A percentile compares a stretch with the other conserved stretches of the same genome.
Conservation (phyloP, 2,888 invertebrate genomes). For the Platerodrilus igneus region DNA sequence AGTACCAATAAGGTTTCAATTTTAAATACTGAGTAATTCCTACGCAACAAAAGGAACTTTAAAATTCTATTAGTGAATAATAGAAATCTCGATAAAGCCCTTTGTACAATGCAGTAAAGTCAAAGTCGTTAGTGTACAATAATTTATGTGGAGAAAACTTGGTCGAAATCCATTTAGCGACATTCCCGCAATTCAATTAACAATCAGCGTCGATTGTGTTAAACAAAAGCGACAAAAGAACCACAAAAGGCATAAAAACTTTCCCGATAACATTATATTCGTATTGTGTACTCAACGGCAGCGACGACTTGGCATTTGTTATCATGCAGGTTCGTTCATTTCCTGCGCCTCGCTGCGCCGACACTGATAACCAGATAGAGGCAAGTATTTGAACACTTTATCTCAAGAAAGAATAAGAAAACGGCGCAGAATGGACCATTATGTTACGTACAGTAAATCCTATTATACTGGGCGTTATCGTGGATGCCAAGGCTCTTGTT, state of each 20-base stretch:
- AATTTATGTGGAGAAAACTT: constrained; percentile 34
- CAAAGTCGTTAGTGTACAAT: constrained; percentile 23
- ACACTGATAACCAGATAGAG: constrained; percentile 51
- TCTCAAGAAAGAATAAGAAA: constrained; percentile 51
- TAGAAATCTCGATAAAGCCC: too few species aligned
- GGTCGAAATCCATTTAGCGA: constrained; percentile 40
- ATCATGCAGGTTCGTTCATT: constrained; percentile 50
- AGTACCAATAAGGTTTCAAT: too few species aligned
- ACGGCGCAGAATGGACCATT: constrained; percentile 52
- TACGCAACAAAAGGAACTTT: too few species aligned
- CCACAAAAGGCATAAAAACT: constrained; percentile 45
- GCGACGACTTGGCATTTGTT: constrained; percentile 42
- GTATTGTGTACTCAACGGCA: constrained; percentile 41
- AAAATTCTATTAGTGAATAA: too few species aligned
- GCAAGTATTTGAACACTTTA: constrained; percentile 49
- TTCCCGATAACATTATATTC: constrained; percentile 45
- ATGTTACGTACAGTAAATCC: constrained; percentile 52
- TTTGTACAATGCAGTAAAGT: constrained; percentile 18
- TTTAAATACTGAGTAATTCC: too few species aligned
- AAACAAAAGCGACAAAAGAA: constrained; percentile 42
- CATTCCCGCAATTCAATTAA: constrained; percentile 45
- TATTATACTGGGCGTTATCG: constrained; percentile 51
- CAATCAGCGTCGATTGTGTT: constrained; percentile 45
- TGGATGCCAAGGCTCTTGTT: constrained; percentile 44
- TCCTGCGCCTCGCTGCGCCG: constrained; percentile 47